Conservation (phyloP, 2,113 vertebrate genomes). For the Cavia aperea region DNA sequence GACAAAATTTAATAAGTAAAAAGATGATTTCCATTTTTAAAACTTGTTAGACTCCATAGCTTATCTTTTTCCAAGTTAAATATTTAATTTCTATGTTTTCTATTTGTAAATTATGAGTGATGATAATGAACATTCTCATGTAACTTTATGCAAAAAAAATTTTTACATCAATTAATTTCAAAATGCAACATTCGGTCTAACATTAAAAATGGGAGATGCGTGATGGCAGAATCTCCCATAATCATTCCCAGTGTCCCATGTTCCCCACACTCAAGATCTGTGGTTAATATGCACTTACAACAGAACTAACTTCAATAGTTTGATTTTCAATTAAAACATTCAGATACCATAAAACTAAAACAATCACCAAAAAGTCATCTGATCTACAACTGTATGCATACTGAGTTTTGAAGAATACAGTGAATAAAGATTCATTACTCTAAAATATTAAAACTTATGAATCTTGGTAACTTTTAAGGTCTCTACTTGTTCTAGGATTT, state of each 20-base stretch:
- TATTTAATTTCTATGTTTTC: not conserved
- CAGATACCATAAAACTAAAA: constrained; percentile 26
- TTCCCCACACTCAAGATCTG: not conserved
- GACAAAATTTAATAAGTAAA: constrained; percentile 15
- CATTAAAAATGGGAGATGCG: constrained; percentile 1
- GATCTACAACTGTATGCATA: not conserved
- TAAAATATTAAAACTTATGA: not conserved
- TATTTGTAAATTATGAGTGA: constrained; percentile 31
- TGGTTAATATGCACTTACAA: not conserved
- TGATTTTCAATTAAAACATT: not conserved
- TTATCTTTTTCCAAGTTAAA: constrained; percentile 3
- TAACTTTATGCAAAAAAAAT: constrained; percentile 1
- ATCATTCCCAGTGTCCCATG: not conserved
- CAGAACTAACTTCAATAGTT: not conserved
- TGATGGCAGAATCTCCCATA: not conserved
- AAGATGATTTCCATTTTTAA: not conserved
- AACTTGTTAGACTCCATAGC: not conserved
- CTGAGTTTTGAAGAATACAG: not conserved
- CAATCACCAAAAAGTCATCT: not conserved
- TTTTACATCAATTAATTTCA: constrained; percentile 16
- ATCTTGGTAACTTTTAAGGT: not conserved
- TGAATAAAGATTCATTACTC: not conserved
- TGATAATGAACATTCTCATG: not conserved
- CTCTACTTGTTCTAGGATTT: not conserved
- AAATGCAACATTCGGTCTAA: constrained; percentile 2